A percentile compares a stretch with the other conserved stretches of the same genome.
phyloP scores from a whole-genome alignment of 1,140 invertebrate genomes.

The Drosophila funebris region DNA sequence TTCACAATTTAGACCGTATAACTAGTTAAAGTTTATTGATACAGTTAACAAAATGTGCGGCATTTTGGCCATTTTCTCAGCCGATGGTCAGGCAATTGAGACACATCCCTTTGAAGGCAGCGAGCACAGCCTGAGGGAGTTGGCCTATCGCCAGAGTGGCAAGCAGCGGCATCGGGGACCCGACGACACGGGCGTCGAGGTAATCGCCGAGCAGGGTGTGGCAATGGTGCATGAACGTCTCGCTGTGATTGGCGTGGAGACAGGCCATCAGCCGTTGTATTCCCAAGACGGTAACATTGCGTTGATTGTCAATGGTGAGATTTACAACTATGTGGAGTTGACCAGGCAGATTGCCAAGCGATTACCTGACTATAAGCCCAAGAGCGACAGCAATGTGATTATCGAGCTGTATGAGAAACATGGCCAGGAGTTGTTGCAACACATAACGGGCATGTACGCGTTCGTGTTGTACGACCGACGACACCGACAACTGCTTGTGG shows the following conservation, averaged over 20 bases:
- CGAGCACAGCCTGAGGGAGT: slow-evolving; percentile 53
- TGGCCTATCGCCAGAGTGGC: slow-evolving; percentile 65
- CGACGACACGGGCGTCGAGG: slow-evolving; percentile 62
- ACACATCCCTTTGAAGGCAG: slow-evolving; percentile 26
- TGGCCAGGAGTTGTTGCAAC: slow-evolving; percentile 86
- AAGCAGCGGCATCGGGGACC: slow-evolving; percentile 73
- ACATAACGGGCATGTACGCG: slow-evolving; percentile 92
- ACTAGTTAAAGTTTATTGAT: not conserved
- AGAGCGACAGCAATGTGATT: slow-evolving; percentile 91
- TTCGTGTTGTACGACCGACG: slow-evolving; percentile 92
- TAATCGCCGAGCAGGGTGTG: slow-evolving; percentile 53
- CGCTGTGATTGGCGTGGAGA: slow-evolving; percentile 55
- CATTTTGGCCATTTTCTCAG: slow-evolving; percentile 67
- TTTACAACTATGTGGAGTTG: slow-evolving; percentile 67
- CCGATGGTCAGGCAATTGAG: slow-evolving; percentile 36
- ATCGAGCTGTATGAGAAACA: slow-evolving; percentile 88
- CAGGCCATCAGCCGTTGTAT: slow-evolving; percentile 67
- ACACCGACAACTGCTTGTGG: slow-evolving; percentile 88
- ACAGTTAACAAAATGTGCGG: slow-evolving; percentile 55
- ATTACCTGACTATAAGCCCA: slow-evolving; percentile 86
- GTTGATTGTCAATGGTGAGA: slow-evolving; percentile 69
- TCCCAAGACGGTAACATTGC: slow-evolving; percentile 54
- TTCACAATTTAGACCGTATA: not conserved
- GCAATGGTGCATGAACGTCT: slow-evolving; percentile 68
- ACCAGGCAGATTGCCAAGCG: slow-evolving; percentile 47